Evolutionary conservation across 2,797 vertebrate genomes (phyloP), one percentile per base, ranked within the genome.

Genomic region (Intellagama lesueurii): DNA sequence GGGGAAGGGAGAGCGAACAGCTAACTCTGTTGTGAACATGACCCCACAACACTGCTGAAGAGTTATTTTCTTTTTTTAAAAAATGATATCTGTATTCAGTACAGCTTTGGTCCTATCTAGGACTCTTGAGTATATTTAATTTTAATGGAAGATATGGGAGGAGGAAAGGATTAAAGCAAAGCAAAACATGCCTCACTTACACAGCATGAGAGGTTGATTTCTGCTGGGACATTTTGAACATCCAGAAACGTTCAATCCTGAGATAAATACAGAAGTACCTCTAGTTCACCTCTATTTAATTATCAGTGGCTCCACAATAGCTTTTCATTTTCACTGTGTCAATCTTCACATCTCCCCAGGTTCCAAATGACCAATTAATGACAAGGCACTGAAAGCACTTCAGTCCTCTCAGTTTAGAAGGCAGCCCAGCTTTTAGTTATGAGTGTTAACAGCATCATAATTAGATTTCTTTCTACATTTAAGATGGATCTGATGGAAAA

Each of bases 341-440:
- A 95, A 49, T 94, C 87, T 82, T 94, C 35, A 81, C 83, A 94
- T 89, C 80, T 94, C 87, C 86, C 90, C 90, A n/a, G 52, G 77
- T 79, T 93, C 81, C 87, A 93, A 95, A 96, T 82, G 93, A 93
- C 92, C 94, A 96, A 92, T 96, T 96, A 97, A 91, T 93, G 89
- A 88, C 91, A 89, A 0, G n/a, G 75, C 49, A 93, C 56, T 89
- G 92, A 90, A 94, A 83, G 64, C 47, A 92, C 88, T 93, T 93
- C 0, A 7, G 16, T 90, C 93, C 83, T 91, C 93, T 90, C 81
- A 26, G 73, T 94, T 93, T 86, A 93, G 88, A 93, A 24, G 30
- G 84, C 44, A 93, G 75, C 0, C 94, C 88, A 90, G 64, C 11
- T 96, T 94, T 91, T 92, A 87, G 80, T 93, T 94, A 94, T 14